Evolutionary conservation across 2,113 vertebrate species (phyloP), one percentile per base, ranked within the genome.

Genomic region (Mastomys coucha): DNA sequence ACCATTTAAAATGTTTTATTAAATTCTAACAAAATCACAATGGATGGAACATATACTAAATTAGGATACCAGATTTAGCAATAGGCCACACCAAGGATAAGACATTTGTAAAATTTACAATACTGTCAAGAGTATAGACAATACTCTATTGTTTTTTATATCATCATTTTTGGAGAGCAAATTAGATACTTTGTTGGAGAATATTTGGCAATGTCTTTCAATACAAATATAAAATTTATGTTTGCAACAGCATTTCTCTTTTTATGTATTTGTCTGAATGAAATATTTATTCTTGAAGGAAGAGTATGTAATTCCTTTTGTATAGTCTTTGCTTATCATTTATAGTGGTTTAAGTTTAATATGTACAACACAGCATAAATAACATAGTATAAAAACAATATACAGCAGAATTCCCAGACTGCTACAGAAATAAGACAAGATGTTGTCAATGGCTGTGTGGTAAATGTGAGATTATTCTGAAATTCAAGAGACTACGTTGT

Each of bases 81-180:
- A 75, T 60, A 14, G n/a, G 14, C 22, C 77, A 78, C 51, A 6
- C 87, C 26, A 89, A 72, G 20, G 78, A 36, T 17, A 82, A 86
- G 67, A 17, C 60, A n/a, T 56, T 82, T 67, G 1, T 53, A 88
- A 69, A 85, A 56, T 56, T 53, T 65, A 72, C 20, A 60, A 4
- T 53, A 51, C 42, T 73, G 8, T 51, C 26, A 93, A 67, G 3
- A 2, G 2, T 84, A 31, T 26, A 60, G 10, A n/a, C 49, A 77
- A 60, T 87, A 2, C 0, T 7, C 0, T 24, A 5, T 12, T 93
- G 63, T 10, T 19, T 11, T 31, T 63, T 3, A 53, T 3, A n/a
- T 93, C 63, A 88, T 73, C 20, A 39, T 76, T 90, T 92, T 76
- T 42, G 28, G 28, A 82, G 31, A 2, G 5, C 22, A 76, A 39